phyloP scores from a whole-genome alignment of 2,797 vertebrate genomes.

The Coccyzus lansbergi region DNA sequence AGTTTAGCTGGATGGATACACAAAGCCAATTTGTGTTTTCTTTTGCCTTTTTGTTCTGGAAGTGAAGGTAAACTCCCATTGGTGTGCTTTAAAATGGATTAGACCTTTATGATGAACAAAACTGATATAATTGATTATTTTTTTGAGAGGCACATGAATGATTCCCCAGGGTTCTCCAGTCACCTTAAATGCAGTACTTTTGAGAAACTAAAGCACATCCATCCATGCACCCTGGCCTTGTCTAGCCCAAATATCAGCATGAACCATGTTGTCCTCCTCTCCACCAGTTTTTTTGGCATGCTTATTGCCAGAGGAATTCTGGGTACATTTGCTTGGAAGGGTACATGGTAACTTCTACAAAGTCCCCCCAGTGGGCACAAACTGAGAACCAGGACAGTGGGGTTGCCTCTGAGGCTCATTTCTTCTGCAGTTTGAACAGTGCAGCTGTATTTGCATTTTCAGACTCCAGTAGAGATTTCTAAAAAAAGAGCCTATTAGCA shows the following conservation, averaged over 20 bases:
- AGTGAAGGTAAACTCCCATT: not conserved
- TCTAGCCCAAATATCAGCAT: not conserved
- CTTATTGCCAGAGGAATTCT: not conserved
- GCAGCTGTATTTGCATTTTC: not conserved
- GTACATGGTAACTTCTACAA: not conserved
- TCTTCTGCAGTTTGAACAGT: not conserved
- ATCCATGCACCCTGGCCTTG: not conserved
- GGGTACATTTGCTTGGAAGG: not conserved
- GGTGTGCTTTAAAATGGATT: not conserved
- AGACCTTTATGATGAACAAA: not conserved
- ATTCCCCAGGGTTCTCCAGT: not conserved
- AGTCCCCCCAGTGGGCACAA: not conserved
- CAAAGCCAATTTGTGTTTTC: not conserved
- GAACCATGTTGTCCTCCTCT: not conserved
- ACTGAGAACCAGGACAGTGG: not conserved
- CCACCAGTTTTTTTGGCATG: accelerated
- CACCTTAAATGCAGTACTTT: not conserved
- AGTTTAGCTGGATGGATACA: not conserved
- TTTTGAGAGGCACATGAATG: not conserved
- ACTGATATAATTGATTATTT: not conserved
- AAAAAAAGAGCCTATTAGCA: not conserved
- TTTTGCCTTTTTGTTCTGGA: not conserved
- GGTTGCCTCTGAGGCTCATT: not conserved
- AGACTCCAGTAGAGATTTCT: not conserved
- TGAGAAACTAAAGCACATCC: not conserved